Percentiles rank a stretch among this genome's conserved stretches.
Evolutionary conservation across 1,140 invertebrate species (phyloP).

Genomic region (Atta cephalotes): DNA sequence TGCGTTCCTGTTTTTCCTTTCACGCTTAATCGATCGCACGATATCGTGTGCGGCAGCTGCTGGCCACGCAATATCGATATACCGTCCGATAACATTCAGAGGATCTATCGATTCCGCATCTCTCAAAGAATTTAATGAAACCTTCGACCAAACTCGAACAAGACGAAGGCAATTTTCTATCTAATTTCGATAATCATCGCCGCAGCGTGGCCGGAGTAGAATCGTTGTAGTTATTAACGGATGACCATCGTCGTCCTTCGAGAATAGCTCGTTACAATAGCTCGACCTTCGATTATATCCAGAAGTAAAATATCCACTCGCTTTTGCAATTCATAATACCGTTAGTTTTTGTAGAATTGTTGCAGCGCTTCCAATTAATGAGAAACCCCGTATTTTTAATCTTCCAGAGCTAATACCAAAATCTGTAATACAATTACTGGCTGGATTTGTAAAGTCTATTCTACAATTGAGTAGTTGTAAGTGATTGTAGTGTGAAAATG

Average conservation of each 20-base stretch:
- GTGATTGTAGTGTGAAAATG: too few species aligned
- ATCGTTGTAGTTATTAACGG: constrained; percentile 61
- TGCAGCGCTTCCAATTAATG: not conserved
- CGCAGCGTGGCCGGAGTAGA: not conserved
- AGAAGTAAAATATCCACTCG: not conserved
- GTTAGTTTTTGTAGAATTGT: not conserved
- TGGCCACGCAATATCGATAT: constrained; percentile 14
- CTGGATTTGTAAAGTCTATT: too few species aligned
- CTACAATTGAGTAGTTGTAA: too few species aligned
- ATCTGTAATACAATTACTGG: too few species aligned
- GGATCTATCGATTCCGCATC: constrained; percentile 59
- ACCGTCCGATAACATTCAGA: constrained; percentile 31
- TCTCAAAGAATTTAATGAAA: constrained; percentile 59
- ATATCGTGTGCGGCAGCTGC: not conserved
- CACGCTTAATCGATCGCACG: constrained; percentile 45
- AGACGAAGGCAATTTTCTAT: constrained; percentile 59
- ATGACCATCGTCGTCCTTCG: constrained; percentile 37
- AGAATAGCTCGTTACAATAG: constrained; percentile 31
- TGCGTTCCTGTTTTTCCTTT: constrained; percentile 23
- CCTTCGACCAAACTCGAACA: constrained; percentile 28
- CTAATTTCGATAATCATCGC: constrained; percentile 62
- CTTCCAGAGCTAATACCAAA: not conserved
- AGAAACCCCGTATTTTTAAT: not conserved
- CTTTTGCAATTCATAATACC: not conserved
- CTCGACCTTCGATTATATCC: constrained; percentile 17